Conservation (phyloP, 2,797 vertebrate genomes). For the Gallinago stenura region DNA sequence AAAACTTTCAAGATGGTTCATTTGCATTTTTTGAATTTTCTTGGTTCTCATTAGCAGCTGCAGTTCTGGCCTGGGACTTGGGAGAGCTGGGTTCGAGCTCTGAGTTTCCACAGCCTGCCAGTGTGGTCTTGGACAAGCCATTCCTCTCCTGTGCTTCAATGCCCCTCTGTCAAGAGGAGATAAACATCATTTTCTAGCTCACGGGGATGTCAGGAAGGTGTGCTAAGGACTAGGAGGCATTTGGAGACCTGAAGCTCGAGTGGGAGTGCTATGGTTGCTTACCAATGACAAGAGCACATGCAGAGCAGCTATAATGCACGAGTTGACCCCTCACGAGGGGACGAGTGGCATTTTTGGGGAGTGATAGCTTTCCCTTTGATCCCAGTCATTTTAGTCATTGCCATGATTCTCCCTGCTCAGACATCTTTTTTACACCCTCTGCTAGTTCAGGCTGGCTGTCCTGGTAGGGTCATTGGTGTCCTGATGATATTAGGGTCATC, state of each 20-base stretch:
- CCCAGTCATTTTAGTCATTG: not conserved
- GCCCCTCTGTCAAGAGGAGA: not conserved
- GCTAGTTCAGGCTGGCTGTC: not conserved
- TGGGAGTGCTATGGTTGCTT: not conserved
- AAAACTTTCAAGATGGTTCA: conserved; percentile 25
- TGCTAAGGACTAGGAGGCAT: not conserved
- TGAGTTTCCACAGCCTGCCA: not conserved
- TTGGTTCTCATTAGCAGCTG: conserved; percentile 28
- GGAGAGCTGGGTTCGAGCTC: not conserved
- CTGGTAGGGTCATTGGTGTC: not conserved
- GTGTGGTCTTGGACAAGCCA: not conserved
- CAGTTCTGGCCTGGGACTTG: not conserved
- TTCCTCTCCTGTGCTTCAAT: not conserved
- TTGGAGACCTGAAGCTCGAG: not conserved
- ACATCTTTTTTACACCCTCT: not conserved
- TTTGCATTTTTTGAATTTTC: conserved; percentile 50
- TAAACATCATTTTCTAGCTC: not conserved
- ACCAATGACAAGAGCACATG: not conserved
- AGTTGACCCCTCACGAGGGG: not conserved
- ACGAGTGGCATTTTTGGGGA: not conserved
- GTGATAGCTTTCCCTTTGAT: not conserved
- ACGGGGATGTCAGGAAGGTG: not conserved
- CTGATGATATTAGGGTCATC: not conserved
- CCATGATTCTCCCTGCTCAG: not conserved
- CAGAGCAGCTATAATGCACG: not conserved